Base-by-base conservation (phyloP, 1,140 invertebrate genomes). In the Harpegnathos saltator region DNA sequence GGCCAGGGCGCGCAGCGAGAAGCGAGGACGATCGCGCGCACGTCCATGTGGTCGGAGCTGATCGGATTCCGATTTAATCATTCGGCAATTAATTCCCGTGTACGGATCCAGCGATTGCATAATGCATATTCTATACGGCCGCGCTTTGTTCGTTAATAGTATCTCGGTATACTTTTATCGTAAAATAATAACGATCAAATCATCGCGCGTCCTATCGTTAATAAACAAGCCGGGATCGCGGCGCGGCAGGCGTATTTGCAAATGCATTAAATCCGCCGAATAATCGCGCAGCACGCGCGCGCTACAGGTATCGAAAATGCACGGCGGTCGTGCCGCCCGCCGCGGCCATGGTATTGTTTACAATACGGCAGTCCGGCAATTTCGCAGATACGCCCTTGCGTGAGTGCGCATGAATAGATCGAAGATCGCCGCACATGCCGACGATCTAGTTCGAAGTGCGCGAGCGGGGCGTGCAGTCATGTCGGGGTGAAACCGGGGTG, bases 131-230 rank as follows among this genome's bases (percentile, higher is more conserved):
- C 48, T 73, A 50, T 52, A 33, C 52, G 19, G 22, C 15, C n/a
- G 63, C n/a, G 63, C 22, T 22, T 58, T 78, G 29, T 78, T 78
- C 33, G 58, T 78, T 69, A 61, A 69, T 75, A 74, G 80, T 83
- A 80, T 69, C n/a, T n/a, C 50, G 59, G 44, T 65, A 59, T 68
- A 88, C 77, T 88, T 88, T 87, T 82, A 68, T 85, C 86, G 17
- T 85, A 29, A 50, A 82, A 87, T 75, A 85, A 88, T 88, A 87
- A 87, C 59, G 69, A 69, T 71, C 69, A 61, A 88, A 88, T 81
- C 68, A 87, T 85, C 86, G 33, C 22, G 29, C 22, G n/a, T n/a
- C 19, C 12, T 62, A 52, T 73, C 54, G 59, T 72, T 65, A 84
- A 88, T 85, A 88, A 88, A 87, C 74, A 59, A 44, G 38, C 29